Evolutionary conservation across 2,888 invertebrate genomes (phyloP), one percentile per base, ranked within the genome.

Genomic region (Amphipyra berbera): DNA sequence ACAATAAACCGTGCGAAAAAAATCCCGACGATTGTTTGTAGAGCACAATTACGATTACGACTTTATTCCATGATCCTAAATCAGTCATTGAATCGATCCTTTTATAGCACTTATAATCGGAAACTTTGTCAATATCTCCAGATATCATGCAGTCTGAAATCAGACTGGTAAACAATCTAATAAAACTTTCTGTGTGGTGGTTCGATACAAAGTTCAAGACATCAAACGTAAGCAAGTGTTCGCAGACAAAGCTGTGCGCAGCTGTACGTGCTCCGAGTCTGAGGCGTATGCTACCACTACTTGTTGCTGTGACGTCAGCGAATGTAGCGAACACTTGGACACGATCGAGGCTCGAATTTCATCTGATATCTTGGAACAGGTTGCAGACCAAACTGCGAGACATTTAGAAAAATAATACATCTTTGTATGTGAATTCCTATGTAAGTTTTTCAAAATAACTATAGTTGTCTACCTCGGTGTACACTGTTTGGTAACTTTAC

Each of bases 301-400:
- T 52, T 13, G 12, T 40, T 7, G 33, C 33, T 9, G 15, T 42
- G n/a, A 50, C 37, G 48, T 65, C 56, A 66, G 57, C 48, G 13
- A 30, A 35, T 44, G 21, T 49, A 3, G 46, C 37, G 6, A n/a
- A 42, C 35, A 50, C 47, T 70, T 59, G 13, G 37, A 37, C 55
- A 61, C 57, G 61, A n/a, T 13, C 41, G 40, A 10, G 9, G 21
- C 4, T 12, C 27, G 8, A n/a, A 10, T 12, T 27, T 13, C 9
- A 48, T 56, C 47, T 33, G 57, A 44, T 66, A 14, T 14, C 10
- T n/a, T n/a, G 12, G 27, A 27, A 48, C n/a, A 38, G 13, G 21
- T 61, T 21, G 21, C 12, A 41, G 9, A 42, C n/a, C n/a, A 21
- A 14, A 27, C 15, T 67, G 10, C 27, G 9, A 38, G 12, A 14